Conservation (phyloP, 2,797 vertebrate genomes). For the Gephyroberyx darwinii region DNA sequence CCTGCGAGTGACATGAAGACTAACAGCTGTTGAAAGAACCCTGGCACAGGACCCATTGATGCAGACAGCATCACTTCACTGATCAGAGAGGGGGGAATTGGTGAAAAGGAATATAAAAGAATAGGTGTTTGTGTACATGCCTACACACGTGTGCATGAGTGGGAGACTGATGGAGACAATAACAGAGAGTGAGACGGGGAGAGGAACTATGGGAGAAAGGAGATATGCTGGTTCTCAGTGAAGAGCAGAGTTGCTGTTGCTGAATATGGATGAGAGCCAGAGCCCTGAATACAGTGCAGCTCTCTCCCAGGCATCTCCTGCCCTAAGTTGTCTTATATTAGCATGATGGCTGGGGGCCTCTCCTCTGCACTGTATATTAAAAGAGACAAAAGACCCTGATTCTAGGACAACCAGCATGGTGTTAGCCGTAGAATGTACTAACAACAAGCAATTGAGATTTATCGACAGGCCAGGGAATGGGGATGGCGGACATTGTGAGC, state of each 20-base stretch:
- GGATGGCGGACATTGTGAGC: not conserved
- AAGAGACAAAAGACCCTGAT: constrained; percentile 11
- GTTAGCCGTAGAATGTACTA: constrained; percentile 4
- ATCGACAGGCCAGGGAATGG: not conserved
- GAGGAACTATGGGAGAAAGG: constrained; percentile 1
- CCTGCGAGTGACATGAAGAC: constrained; percentile 27
- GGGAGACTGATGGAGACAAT: not conserved
- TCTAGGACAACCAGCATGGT: not conserved
- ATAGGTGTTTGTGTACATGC: not conserved
- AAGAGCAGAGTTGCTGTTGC: constrained; percentile 27
- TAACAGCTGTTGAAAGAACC: constrained; percentile 52
- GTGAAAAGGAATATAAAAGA: constrained; percentile 4
- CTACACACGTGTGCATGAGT: not conserved
- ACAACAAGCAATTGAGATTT: constrained; percentile 3
- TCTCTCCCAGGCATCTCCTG: constrained; percentile 41
- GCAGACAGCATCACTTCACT: constrained; percentile 11
- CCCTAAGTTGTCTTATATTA: constrained; percentile 36
- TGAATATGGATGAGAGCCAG: constrained; percentile 59
- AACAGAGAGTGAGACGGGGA: not conserved
- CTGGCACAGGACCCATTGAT: constrained; percentile 21
- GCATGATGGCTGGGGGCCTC: constrained; percentile 41
- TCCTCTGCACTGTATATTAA: constrained; percentile 20
- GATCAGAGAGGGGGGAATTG: not conserved
- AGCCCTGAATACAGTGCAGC: constrained; percentile 33
- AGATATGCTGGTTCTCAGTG: constrained; percentile 25